These are phyloP conservation scores for Oikopleura vanhoeffeni DNA, from an alignment of 23 tunicate genomes.

Conservation along the genomic window DNA sequence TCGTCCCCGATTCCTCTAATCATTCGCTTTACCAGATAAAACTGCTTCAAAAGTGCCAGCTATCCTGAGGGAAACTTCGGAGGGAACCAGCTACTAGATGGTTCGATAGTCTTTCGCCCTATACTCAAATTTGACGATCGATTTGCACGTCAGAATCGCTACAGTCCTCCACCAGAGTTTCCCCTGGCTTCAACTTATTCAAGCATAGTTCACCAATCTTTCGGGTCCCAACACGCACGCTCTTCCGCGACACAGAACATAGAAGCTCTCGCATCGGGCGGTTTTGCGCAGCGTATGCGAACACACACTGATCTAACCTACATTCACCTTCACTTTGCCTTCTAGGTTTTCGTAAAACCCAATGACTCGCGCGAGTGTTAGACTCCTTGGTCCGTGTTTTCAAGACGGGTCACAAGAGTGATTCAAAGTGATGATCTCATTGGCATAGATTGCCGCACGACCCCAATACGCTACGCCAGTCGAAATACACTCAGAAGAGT, in stretches of 20 bases:
- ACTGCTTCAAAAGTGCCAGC: conserved; percentile 39
- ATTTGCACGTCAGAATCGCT: conserved; percentile 67
- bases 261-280: conserved; percentile 25
- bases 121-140: conserved; percentile 47
- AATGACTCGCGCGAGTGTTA: conserved; percentile 19
- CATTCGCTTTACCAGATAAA: conserved; percentile 77
- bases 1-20: conserved; percentile 67
- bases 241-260: conserved; percentile 33
- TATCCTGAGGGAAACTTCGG: conserved; percentile 39
- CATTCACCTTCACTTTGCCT: conserved; percentile 36
- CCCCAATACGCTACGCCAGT: not conserved
- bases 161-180: conserved; percentile 61
- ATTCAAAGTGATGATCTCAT: not conserved
- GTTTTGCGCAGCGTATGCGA: conserved; percentile 33
- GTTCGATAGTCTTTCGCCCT: conserved; percentile 70
- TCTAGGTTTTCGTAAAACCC: conserved; percentile 10
- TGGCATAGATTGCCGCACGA: not conserved
- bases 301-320: conserved; percentile 19
- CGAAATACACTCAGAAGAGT: conserved; percentile 10
- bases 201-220: conserved; percentile 69
- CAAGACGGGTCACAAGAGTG: conserved; percentile 47
- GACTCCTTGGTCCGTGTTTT: conserved; percentile 43
- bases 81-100: conserved; percentile 36
- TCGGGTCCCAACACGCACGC: conserved; percentile 46
- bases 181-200: conserved; percentile 43